Evolutionary conservation across 1,140 invertebrate genomes (phyloP).

Genomic region (Papilio helenus): DNA sequence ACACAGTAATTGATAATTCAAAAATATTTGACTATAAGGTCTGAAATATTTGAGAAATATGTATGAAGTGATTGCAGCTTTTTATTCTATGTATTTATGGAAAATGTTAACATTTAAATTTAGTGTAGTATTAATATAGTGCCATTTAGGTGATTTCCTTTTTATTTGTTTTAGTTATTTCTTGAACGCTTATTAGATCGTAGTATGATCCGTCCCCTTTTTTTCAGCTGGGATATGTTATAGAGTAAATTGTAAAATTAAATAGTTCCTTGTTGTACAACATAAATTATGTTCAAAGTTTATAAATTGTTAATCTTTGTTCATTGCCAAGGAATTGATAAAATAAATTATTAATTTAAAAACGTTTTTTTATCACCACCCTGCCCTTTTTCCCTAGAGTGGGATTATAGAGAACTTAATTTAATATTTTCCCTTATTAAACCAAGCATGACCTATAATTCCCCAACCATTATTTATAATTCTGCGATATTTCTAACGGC

Average conservation of each 20-base stretch:
- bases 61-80: not conserved
- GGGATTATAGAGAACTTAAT: not conserved
- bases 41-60: not conserved
- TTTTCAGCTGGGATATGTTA: not conserved
- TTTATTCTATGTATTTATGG: no score
- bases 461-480: no score
- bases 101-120: no score
- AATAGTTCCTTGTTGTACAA: conserved; percentile 14
- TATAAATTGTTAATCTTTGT: not conserved
- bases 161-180: not conserved
- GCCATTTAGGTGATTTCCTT: not conserved
- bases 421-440: not conserved
- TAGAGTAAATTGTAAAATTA: not conserved
- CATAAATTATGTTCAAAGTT: not conserved
- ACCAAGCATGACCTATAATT: not conserved
- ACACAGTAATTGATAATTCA: not conserved
- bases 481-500: no score
- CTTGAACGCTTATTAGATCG: not conserved
- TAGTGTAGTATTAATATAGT: not conserved
- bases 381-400: not conserved
- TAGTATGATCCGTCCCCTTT: not conserved
- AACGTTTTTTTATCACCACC: not conserved
- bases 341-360: not conserved
- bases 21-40: not conserved
- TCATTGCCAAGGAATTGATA: conserved; percentile 1